A percentile compares a stretch with the other conserved stretches of the same genome.
phyloP scores from a whole-genome alignment of 2,888 invertebrate genomes.

The Acronicta aceris region DNA sequence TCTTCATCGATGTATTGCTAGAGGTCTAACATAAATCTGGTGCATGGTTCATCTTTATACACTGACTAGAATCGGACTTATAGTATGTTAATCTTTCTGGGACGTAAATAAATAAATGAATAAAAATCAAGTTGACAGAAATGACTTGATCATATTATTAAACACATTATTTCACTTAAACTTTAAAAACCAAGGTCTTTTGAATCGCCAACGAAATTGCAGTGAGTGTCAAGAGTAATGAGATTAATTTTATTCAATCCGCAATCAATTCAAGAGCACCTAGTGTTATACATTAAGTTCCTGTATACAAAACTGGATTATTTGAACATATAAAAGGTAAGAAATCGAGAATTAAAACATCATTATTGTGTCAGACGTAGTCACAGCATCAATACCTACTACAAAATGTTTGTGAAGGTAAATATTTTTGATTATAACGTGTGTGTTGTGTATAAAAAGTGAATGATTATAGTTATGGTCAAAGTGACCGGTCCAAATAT shows the following conservation, averaged over 20 bases:
- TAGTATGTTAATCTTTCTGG: too few species aligned
- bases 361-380: slow-evolving; percentile 72
- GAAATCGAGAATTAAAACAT: slow-evolving; percentile 45
- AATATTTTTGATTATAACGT: slow-evolving; percentile 25
- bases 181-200: slow-evolving; percentile 43
- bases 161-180: slow-evolving; percentile 25
- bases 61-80: too few species aligned
- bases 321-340: slow-evolving; percentile 67
- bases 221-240: slow-evolving; percentile 21
- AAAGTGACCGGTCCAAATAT: too few species aligned
- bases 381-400: slow-evolving; percentile 62
- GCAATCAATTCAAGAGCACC: slow-evolving; percentile 50
- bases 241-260: slow-evolving; percentile 45
- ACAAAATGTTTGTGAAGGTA: slow-evolving; percentile 82
- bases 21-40: too few species aligned
- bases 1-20: too few species aligned
- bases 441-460: too few species aligned
- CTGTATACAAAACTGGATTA: slow-evolving; percentile 59
- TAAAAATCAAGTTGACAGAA: too few species aligned
- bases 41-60: too few species aligned
- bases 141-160: slow-evolving; percentile 4
- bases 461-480: too few species aligned
- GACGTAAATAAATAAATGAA: too few species aligned
- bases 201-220: slow-evolving; percentile 36
- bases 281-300: slow-evolving; percentile 51